Conservation (phyloP, 2,113 vertebrate genomes). For the Accipiter virgatus region DNA sequence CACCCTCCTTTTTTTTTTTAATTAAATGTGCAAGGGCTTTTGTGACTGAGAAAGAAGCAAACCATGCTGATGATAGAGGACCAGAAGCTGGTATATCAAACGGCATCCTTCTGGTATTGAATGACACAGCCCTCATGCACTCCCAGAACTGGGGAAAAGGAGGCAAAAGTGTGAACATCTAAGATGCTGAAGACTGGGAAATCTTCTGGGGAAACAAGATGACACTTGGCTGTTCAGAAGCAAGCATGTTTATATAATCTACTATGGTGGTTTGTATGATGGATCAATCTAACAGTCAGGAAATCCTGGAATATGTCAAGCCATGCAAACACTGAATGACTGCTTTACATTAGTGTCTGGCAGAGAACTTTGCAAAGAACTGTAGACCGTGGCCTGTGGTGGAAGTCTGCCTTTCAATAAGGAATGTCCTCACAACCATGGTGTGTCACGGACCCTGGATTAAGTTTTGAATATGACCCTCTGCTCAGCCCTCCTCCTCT, state of each 20-base stretch:
- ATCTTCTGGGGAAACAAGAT: neutral
- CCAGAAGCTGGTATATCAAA: neutral
- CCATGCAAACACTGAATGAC: neutral
- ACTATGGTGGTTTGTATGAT: neutral
- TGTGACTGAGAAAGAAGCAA: neutral
- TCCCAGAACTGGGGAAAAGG: neutral
- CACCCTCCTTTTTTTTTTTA: fast-evolving
- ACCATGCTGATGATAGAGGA: neutral
- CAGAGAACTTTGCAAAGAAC: neutral
- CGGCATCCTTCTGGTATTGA: neutral
- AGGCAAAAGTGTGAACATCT: neutral
- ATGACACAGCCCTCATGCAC: neutral
- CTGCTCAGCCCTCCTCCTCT: neutral
- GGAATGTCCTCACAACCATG: neutral
- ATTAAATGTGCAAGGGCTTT: neutral
- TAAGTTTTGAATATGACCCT: neutral
- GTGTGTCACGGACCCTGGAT: fast-evolving
- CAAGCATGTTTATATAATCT: neutral
- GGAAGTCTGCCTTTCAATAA: neutral
- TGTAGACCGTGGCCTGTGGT: neutral
- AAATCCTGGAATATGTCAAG: neutral
- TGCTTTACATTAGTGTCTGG: neutral
- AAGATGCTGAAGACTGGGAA: neutral
- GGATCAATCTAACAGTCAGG: neutral
- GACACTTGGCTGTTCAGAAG: neutral